Percentiles rank a stretch among this genome's conserved stretches.
Evolutionary conservation across 2,888 invertebrate genomes (phyloP).

Genomic region (Agrotis ipsilon): DNA sequence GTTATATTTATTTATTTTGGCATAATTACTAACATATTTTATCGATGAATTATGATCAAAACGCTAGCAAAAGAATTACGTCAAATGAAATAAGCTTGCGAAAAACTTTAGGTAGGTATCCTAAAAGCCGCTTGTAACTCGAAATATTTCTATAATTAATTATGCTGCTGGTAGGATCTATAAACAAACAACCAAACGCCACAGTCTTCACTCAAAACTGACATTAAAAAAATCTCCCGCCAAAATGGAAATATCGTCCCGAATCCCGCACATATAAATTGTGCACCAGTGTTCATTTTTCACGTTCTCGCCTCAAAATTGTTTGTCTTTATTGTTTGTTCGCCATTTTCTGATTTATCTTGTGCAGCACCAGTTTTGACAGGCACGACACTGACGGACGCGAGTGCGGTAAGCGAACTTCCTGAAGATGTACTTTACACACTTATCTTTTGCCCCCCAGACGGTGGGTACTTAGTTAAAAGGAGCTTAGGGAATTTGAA

Average conservation of each 20-base stretch:
- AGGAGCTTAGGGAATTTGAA: slow-evolving; percentile 18
- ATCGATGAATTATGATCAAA: too few species aligned
- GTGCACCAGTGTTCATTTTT: slow-evolving; percentile 59
- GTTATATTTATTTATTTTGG: too few species aligned
- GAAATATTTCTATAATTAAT: too few species aligned
- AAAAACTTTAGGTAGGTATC: too few species aligned
- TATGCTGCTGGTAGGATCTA: neutral
- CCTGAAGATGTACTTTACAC: slow-evolving; percentile 47
- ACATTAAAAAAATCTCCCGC: slow-evolving; percentile 34
- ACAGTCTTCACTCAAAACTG: slow-evolving; percentile 14
- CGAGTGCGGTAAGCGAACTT: slow-evolving; percentile 52
- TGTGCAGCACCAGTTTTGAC: slow-evolving; percentile 59
- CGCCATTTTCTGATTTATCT: slow-evolving; percentile 67
- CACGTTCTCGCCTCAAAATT: slow-evolving; percentile 57
- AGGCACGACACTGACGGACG: slow-evolving; percentile 67
- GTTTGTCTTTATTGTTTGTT: slow-evolving; percentile 65
- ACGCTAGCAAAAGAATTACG: too few species aligned
- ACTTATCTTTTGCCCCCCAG: slow-evolving; percentile 50
- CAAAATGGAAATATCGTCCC: slow-evolving; percentile 47
- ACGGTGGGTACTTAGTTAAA: slow-evolving; percentile 7
- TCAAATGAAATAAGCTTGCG: too few species aligned
- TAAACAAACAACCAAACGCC: neutral
- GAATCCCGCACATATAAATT: slow-evolving; percentile 56
- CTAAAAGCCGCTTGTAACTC: too few species aligned
- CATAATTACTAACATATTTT: too few species aligned